These are phyloP conservation scores for Tachina grossa DNA, from an alignment of 2,888 invertebrate genomes.

Conservation along the genomic window DNA sequence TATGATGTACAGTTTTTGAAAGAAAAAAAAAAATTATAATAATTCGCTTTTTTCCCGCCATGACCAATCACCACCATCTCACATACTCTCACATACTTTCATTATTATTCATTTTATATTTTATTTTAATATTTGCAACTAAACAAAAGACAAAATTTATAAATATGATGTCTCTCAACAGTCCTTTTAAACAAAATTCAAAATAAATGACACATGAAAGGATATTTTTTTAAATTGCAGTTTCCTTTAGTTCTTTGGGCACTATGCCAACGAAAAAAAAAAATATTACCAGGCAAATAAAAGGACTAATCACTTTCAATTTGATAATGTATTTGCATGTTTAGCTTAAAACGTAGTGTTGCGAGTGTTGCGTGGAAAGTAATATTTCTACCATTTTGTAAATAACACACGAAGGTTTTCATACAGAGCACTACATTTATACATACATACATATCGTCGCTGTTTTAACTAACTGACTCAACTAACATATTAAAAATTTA, in stretches of 20 bases:
- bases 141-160: background rate
- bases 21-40: background rate
- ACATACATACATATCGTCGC: no score
- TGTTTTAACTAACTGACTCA: no score
- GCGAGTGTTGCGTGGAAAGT: no score
- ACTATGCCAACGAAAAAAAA: constrained; percentile 31
- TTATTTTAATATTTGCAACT: constrained; percentile 47
- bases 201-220: constrained; percentile 63
- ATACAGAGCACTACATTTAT: no score
- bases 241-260: constrained; percentile 37
- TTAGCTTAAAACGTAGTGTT: background rate
- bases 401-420: no score
- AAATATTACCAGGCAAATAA: background rate
- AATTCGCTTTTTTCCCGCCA: constrained; percentile 60
- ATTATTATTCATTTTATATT: constrained; percentile 32
- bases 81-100: constrained; percentile 22
- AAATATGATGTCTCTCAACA: constrained; percentile 4
- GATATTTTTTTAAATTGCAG: constrained; percentile 32
- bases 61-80: constrained; percentile 46
- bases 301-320: background rate
- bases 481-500: no score
- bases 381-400: background rate
- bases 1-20: constrained; percentile 31
- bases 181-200: constrained; percentile 17
- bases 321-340: background rate